Conservation (phyloP, 1,140 invertebrate species). For the Charaxes varanes region DNA sequence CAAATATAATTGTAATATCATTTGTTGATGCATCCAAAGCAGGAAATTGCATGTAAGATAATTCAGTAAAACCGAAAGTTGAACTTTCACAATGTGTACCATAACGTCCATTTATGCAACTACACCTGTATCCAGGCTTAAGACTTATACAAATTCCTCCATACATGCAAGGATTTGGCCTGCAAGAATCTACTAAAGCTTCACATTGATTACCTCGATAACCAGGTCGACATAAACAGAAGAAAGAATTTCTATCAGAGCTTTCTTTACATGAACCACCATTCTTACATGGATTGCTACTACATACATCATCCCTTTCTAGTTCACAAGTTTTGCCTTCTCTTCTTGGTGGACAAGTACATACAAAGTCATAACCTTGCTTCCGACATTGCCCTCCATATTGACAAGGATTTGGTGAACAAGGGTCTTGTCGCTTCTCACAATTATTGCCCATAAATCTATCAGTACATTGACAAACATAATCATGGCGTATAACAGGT, state of each 20-base stretch:
- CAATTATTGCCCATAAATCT: slow-evolving; percentile 87
- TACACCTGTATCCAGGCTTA: slow-evolving; percentile 90
- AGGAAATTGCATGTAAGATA: slow-evolving; percentile 93
- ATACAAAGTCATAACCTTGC: slow-evolving; percentile 88
- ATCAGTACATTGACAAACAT: slow-evolving; percentile 85
- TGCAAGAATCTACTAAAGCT: slow-evolving; percentile 87
- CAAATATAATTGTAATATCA: slow-evolving; percentile 93
- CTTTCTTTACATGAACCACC: slow-evolving; percentile 92
- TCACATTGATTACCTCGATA: slow-evolving; percentile 93
- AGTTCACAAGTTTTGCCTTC: slow-evolving; percentile 90
- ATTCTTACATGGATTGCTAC: slow-evolving; percentile 89
- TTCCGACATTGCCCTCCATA: slow-evolving; percentile 87
- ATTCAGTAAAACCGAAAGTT: slow-evolving; percentile 90
- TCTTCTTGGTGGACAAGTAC: slow-evolving; percentile 83
- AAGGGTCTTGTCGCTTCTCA: slow-evolving; percentile 90
- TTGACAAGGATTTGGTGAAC: slow-evolving; percentile 91
- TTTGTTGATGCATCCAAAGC: slow-evolving; percentile 90
- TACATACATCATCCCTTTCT: slow-evolving; percentile 88
- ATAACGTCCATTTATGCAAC: slow-evolving; percentile 90
- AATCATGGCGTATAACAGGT: slow-evolving; percentile 84
- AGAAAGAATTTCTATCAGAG: slow-evolving; percentile 89
- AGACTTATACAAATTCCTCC: slow-evolving; percentile 88
- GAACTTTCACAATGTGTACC: slow-evolving; percentile 92
- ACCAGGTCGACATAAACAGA: slow-evolving; percentile 91
- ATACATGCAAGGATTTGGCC: slow-evolving; percentile 91